phyloP scores from a whole-genome alignment of 2,797 vertebrate genomes.

The Myotis planiceps region DNA sequence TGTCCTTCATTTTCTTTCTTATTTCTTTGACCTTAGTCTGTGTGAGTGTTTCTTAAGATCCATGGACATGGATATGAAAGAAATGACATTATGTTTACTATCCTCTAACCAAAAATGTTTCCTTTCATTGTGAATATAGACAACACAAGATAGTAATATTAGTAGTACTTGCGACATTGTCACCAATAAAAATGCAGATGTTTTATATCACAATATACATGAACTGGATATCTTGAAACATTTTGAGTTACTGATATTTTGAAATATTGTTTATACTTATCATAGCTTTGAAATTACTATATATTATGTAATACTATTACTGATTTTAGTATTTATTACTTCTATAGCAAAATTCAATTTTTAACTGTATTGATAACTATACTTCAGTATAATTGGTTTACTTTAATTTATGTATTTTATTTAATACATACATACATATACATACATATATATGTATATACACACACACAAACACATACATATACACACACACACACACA shows the following conservation, averaged over 20 bases:
- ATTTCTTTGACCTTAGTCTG: constrained; percentile 22
- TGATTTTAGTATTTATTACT: constrained; percentile 28
- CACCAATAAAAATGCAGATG: constrained; percentile 19
- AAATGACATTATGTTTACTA: not conserved
- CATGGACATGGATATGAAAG: not conserved
- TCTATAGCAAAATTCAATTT: not conserved
- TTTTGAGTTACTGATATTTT: not conserved
- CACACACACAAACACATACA: too few relatives aligned
- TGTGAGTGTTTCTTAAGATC: constrained; percentile 8
- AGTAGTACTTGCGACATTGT: not conserved
- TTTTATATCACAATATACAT: not conserved
- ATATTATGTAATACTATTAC: not conserved
- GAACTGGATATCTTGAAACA: not conserved
- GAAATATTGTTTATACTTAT: not conserved
- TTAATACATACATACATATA: not conserved
- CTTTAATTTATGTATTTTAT: constrained; percentile 6
- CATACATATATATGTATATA: too few relatives aligned
- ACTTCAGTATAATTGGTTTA: not conserved
- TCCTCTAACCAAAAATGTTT: not conserved
- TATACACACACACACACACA: too few relatives aligned
- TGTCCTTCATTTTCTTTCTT: constrained; percentile 54
- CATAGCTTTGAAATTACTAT: not conserved
- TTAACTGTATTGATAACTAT: not conserved
- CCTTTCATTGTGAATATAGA: constrained; percentile 18
- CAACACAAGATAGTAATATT: not conserved